Conservation (phyloP, 2,113 vertebrate genomes). For the Polypterus bichir region DNA sequence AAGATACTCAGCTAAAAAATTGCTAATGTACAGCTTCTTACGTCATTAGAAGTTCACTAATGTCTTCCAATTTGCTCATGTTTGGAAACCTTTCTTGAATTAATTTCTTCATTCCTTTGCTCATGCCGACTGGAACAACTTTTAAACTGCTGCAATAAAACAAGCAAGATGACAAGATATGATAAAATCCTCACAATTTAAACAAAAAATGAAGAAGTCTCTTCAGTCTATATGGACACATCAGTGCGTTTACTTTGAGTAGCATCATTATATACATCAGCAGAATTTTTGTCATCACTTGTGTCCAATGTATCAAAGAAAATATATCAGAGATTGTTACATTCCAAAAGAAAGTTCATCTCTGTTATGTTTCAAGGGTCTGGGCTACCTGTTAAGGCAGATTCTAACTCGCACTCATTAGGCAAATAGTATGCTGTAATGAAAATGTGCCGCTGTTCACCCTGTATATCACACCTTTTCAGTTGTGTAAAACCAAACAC, state of each 20-base stretch:
- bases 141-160: constrained; percentile 64
- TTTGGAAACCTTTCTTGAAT: constrained; percentile 85
- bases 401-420: no score
- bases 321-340: no score
- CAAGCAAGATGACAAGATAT: background rate
- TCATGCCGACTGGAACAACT: constrained; percentile 81
- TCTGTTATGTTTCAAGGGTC: no score
- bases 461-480: no score
- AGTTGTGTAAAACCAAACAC: no score
- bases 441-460: no score
- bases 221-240: constrained; percentile 6
- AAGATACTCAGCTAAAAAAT: no score
- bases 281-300: constrained; percentile 41
- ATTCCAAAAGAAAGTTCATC: no score
- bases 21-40: constrained; percentile 30
- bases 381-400: no score
- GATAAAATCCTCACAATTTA: no score
- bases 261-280: constrained; percentile 52
- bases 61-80: constrained; percentile 80
- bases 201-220: no score
- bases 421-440: no score
- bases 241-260: constrained; percentile 70
- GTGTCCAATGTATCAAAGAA: constrained; percentile 12
- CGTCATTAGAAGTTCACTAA: constrained; percentile 82
- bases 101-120: constrained; percentile 80